Percentiles rank a stretch among this genome's conserved stretches.
These are phyloP conservation scores for Drosophila repleta DNA, from an alignment of 1,140 invertebrate species.

Conservation along the genomic window DNA sequence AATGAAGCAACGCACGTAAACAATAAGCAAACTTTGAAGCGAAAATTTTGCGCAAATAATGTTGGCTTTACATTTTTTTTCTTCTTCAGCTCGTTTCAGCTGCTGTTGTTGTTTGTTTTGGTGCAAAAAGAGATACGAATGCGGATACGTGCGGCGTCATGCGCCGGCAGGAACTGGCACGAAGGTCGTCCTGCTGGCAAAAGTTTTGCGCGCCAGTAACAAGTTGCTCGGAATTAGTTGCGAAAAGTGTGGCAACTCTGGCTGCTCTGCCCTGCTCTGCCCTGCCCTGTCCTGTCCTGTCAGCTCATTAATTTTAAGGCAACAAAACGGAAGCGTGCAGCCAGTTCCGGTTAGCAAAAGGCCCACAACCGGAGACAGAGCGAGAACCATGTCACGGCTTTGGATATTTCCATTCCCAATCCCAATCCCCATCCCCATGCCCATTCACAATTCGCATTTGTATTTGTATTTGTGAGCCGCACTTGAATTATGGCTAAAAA, in stretches of 20 bases:
- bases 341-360: conserved; percentile 68
- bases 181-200: conserved; percentile 66
- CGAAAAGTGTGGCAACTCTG: conserved; percentile 77
- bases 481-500: conserved; percentile 74
- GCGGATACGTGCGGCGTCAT: conserved; percentile 74
- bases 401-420: conserved; percentile 18
- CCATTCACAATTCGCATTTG: conserved; percentile 33
- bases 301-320: conserved; percentile 80
- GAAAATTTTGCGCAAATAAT: conserved; percentile 82
- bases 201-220: conserved; percentile 75
- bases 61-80: conserved; percentile 53
- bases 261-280: not conserved
- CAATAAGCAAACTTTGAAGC: conserved; percentile 82
- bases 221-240: conserved; percentile 80
- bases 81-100: conserved; percentile 3
- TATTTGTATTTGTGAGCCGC: conserved; percentile 49
- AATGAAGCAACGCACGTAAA: conserved; percentile 82
- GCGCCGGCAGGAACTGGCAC: conserved; percentile 68
- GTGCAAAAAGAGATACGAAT: conserved; percentile 56
- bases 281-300: conserved; percentile 27
- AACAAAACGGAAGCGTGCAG: conserved; percentile 77
- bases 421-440: not conserved
- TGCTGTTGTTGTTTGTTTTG: conserved; percentile 25
- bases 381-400: conserved; percentile 55
- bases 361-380: conserved; percentile 64